phyloP scores from a whole-genome alignment of 2,113 vertebrate genomes.

The Polypterus bichir region DNA sequence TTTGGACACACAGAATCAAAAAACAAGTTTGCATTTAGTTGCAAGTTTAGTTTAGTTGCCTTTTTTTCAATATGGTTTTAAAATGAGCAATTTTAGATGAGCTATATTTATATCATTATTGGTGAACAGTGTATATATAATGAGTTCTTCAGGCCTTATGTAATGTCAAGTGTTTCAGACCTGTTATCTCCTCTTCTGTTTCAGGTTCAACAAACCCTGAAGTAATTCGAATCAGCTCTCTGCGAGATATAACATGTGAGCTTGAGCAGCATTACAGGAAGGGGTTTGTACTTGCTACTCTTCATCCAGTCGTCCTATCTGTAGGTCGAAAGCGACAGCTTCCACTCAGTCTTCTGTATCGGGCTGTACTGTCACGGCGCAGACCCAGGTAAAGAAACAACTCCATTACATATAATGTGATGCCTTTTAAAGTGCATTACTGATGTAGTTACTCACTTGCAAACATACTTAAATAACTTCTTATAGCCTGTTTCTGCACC shows the following conservation, averaged over 20 bases:
- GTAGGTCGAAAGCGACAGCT: slow-evolving; percentile 56
- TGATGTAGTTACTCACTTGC: background rate
- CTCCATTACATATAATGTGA: no score
- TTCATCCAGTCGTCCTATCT: slow-evolving; percentile 80
- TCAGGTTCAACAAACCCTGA: slow-evolving; percentile 59
- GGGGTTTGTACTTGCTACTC: slow-evolving; percentile 67
- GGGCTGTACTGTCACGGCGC: slow-evolving; percentile 67
- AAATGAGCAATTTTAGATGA: no score
- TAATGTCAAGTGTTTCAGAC: no score
- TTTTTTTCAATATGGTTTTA: no score
- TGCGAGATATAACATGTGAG: slow-evolving; percentile 69
- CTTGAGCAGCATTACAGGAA: slow-evolving; percentile 80
- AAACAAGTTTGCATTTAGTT: no score
- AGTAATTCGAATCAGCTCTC: slow-evolving; percentile 71
- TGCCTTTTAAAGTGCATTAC: background rate
- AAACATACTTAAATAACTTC: background rate
- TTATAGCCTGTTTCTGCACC: background rate
- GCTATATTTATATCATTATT: no score
- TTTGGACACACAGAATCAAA: no score
- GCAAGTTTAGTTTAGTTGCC: no score
- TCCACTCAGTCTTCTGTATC: slow-evolving; percentile 76
- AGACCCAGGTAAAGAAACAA: slow-evolving; percentile 57
- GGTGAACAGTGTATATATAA: no score
- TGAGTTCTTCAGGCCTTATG: no score
- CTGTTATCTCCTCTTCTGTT: slow-evolving; percentile 9